Percentiles rank a stretch among this genome's conserved stretches.
These are phyloP conservation scores for Anorthoa munda DNA, from an alignment of 2,888 invertebrate genomes.

Conservation along the genomic window DNA sequence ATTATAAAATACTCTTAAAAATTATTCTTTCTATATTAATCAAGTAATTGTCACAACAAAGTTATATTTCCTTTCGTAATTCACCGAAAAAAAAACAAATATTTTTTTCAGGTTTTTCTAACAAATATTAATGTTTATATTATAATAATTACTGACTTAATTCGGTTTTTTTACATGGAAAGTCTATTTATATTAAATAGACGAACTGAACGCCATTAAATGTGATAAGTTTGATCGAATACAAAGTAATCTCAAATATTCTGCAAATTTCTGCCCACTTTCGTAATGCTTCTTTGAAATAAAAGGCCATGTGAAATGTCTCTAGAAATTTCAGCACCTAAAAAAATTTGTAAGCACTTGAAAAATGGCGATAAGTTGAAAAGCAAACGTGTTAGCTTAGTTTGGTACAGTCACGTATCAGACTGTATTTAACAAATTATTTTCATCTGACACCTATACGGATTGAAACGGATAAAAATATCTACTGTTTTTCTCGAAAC, in stretches of 20 bases:
- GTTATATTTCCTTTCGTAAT: neutral
- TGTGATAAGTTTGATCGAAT: conserved; percentile 8
- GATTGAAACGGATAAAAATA: neutral
- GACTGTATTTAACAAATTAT: neutral
- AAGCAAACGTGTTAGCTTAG: conserved; percentile 20
- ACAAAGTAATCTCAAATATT: conserved; percentile 7
- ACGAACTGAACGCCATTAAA: neutral
- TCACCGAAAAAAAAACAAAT: conserved; percentile 2
- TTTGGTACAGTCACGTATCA: conserved; percentile 16
- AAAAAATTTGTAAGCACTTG: neutral
- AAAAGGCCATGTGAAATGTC: neutral
- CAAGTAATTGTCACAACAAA: neutral
- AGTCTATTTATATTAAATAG: conserved; percentile 7
- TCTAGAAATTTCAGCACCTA: neutral
- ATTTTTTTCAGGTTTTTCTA: neutral
- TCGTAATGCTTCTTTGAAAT: neutral
- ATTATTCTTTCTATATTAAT: neutral
- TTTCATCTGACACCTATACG: neutral
- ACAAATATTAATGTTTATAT: conserved; percentile 11
- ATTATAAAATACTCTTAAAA: neutral
- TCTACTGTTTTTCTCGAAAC: neutral
- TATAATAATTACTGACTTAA: conserved; percentile 8
- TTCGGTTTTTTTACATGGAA: neutral
- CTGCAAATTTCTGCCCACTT: neutral
- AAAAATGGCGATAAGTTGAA: conserved; percentile 11